Conservation (phyloP, 2,113 vertebrate species). For the Tupaia chinensis region DNA sequence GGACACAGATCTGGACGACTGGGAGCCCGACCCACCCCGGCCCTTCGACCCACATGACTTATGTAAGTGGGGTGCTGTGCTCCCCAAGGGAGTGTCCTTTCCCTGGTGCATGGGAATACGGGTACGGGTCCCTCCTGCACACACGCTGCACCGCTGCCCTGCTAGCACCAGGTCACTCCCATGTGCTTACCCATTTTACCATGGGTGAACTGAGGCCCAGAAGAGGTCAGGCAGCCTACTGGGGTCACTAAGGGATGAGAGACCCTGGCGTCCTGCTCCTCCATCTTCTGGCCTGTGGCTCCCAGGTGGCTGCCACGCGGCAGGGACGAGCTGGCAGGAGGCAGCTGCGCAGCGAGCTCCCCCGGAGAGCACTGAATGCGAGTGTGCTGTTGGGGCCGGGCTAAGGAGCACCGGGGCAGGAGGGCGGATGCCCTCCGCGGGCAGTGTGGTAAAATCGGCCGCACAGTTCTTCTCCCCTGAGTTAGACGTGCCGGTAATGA, state of each 20-base stretch:
- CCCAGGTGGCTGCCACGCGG: too few relatives aligned
- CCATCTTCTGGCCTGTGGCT: too few relatives aligned
- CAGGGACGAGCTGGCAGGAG: not conserved
- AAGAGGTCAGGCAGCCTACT: not conserved
- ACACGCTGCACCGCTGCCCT: too few relatives aligned
- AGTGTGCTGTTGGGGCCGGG: not conserved
- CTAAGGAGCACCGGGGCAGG: too few relatives aligned
- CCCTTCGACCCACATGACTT: conserved; percentile 95
- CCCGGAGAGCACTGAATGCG: not conserved
- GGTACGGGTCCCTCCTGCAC: too few relatives aligned
- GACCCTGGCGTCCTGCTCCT: too few relatives aligned
- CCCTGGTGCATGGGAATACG: not conserved
- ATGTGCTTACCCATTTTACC: not conserved
- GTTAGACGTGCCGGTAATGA: not conserved
- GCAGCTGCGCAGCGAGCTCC: not conserved
- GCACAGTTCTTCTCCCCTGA: not conserved
- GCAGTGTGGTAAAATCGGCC: not conserved
- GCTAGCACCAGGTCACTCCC: too few relatives aligned
- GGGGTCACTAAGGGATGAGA: fast-evolving
- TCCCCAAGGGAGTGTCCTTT: too few relatives aligned
- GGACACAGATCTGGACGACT: conserved; percentile 96
- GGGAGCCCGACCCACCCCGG: conserved; percentile 93
- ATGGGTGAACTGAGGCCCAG: not conserved
- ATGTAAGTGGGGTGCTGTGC: conserved; percentile 89
- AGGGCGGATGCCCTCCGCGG: too few relatives aligned